These are phyloP conservation scores for Polypedilum vanderplanki DNA, from an alignment of 1,140 invertebrate genomes.

Conservation along the genomic window DNA sequence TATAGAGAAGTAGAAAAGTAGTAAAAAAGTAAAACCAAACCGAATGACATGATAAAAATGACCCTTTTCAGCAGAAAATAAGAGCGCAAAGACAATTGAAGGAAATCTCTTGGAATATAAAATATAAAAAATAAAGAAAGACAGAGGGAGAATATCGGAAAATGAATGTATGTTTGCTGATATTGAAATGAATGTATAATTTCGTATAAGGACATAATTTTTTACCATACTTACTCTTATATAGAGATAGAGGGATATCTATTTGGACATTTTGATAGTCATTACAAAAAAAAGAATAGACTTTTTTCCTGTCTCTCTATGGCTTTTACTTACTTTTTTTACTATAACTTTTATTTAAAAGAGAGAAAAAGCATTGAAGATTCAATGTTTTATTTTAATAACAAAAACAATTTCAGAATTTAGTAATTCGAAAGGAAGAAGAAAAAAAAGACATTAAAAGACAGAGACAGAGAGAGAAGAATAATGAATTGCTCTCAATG, in stretches of 20 bases:
- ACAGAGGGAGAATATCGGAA: too few species aligned
- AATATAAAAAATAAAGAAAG: not conserved
- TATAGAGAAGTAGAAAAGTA: not conserved
- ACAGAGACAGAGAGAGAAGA: not conserved
- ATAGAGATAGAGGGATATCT: not conserved
- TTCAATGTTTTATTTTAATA: too few species aligned
- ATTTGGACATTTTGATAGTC: not conserved
- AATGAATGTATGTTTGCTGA: not conserved
- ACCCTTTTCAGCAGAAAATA: slow-evolving; percentile 10
- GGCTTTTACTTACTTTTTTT: not conserved
- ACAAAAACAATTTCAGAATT: too few species aligned
- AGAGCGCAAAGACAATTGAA: not conserved
- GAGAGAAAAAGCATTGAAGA: too few species aligned
- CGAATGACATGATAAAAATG: slow-evolving; percentile 18
- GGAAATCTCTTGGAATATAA: slow-evolving; percentile 4
- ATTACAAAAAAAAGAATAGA: not conserved
- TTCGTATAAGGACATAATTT: not conserved
- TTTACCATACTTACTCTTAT: not conserved
- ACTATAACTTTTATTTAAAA: too few species aligned
- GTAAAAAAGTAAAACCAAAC: not conserved
- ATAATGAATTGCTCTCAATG: not conserved
- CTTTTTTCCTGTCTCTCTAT: not conserved
- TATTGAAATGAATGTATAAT: slow-evolving; percentile 15
- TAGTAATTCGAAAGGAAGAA: not conserved
- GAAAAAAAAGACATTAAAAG: not conserved